Conservation (phyloP, 2,113 vertebrate genomes). For the Colistium nudipinnis region DNA sequence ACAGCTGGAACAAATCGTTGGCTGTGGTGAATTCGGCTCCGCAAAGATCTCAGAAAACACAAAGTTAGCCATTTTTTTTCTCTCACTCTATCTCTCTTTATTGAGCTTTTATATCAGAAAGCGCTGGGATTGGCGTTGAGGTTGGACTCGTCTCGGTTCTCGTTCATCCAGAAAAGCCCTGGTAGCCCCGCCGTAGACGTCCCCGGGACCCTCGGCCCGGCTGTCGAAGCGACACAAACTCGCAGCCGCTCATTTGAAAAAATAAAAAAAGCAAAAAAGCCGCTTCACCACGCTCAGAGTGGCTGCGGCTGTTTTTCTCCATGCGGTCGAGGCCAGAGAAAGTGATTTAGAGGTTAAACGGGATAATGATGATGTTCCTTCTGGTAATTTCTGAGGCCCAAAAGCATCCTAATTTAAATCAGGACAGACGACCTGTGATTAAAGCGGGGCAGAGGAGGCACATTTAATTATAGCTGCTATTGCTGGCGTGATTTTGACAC, state of each 20-base stretch:
- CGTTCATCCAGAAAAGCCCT: conserved; percentile 1
- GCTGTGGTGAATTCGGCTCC: conserved; percentile 9
- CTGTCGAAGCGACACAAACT: conserved; percentile 54
- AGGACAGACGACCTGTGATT: conserved; percentile 61
- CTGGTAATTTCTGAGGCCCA: conserved; percentile 58
- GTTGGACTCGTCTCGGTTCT: background rate
- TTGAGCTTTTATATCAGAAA: background rate
- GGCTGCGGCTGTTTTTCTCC: conserved; percentile 62
- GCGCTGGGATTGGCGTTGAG: background rate
- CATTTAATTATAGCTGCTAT: conserved; percentile 58
- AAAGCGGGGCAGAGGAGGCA: conserved; percentile 48
- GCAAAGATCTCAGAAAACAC: background rate
- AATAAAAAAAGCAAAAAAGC: too few species aligned
- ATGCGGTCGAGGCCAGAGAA: conserved; percentile 57
- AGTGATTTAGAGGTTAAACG: conserved; percentile 70
- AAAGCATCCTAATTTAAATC: conserved; percentile 70
- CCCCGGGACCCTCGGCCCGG: conserved; percentile 9
- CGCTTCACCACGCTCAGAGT: conserved; percentile 58
- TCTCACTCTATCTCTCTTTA: background rate
- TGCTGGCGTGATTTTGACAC: conserved; percentile 44
- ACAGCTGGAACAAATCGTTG: conserved; percentile 1
- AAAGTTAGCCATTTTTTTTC: background rate
- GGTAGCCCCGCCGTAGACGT: too few species aligned
- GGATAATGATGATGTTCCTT: conserved; percentile 70
- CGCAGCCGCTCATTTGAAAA: conserved; percentile 63